Evolutionary conservation across 2,888 invertebrate genomes (phyloP), one percentile per base, ranked within the genome.

Genomic region (Ormyrus nitidulus): DNA sequence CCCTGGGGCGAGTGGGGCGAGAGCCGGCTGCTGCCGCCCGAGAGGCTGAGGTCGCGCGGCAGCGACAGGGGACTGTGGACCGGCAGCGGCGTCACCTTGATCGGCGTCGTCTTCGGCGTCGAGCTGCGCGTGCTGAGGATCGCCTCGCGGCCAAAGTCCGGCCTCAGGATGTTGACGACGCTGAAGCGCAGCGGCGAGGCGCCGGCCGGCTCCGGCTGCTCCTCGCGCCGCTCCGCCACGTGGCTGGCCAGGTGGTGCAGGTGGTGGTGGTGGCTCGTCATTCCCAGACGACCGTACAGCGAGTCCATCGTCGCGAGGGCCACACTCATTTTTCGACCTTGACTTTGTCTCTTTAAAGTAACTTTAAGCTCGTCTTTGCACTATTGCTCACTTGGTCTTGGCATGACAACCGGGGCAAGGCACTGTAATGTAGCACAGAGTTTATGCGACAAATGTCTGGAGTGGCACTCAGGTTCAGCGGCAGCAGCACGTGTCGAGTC

Each of bases 151-250:
- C 97, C 96, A 84, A 97, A 97, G 88, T 97, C 96, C 0, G 96
- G 96, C 86, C 96, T 94, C 46, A 97, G 91, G 81, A 97, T 97
- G 90, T 97, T 96, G 86, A 95, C 96, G 88, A 97, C 96, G 87
- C 96, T 96, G 91, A 96, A 97, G 85, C 95, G 95, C 51, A 97
- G 89, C 0, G 88, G 80, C 0, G 79, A 74, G 10, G 48, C 19
- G 9, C 81, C 81, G 48, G 62, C 66, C 11, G 76, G 51, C 44
- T 78, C 80, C 5, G 66, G 83, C 19, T 72, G 79, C 49, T 83
- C 82, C 8, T 80, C 80, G 5, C 48, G 74, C 11, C 59, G 66
- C n/a, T 51, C 66, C n/a, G 46, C 11, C 34, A 66, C 48, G 73
- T 74, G 70, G 49, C 56, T 64, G 13, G 13, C 13, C 83, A 1